Conservation (phyloP, 2,797 vertebrate genomes). For the Silurus lanzhouensis region DNA sequence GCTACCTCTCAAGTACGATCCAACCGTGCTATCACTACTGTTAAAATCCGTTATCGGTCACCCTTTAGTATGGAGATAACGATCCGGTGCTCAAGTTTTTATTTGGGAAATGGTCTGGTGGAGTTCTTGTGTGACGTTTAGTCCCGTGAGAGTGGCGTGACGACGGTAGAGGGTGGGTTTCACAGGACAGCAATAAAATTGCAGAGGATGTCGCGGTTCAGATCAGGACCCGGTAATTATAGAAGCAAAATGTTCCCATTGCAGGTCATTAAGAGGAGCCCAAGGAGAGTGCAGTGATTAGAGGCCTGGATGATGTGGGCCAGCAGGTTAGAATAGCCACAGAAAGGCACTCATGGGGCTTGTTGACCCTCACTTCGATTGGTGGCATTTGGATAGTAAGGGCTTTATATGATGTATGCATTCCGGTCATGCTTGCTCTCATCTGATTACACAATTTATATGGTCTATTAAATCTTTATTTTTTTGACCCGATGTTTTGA, state of each 20-base stretch:
- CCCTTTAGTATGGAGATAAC: background rate
- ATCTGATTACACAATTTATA: conserved; percentile 37
- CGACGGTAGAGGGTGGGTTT: conserved; percentile 48
- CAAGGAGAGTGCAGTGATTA: conserved; percentile 58
- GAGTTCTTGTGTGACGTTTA: conserved; percentile 32
- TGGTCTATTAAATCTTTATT: conserved; percentile 34
- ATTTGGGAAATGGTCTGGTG: conserved; percentile 50
- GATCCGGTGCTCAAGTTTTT: conserved; percentile 35
- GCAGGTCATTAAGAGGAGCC: conserved; percentile 60
- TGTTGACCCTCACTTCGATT: conserved; percentile 64
- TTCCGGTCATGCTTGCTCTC: conserved; percentile 37
- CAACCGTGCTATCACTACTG: no score
- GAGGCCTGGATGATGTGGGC: conserved; percentile 35
- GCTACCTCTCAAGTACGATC: no score
- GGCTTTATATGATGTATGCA: conserved; percentile 41
- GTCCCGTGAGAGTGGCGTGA: conserved; percentile 37
- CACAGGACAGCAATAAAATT: conserved; percentile 60
- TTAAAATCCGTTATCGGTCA: no score
- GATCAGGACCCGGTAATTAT: conserved; percentile 64
- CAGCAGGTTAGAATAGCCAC: conserved; percentile 21
- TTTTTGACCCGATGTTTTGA: conserved; percentile 24
- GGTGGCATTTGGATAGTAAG: conserved; percentile 44
- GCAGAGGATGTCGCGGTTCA: conserved; percentile 62
- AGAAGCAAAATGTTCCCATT: conserved; percentile 60
- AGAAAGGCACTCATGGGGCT: conserved; percentile 51